These are phyloP conservation scores for Rhodinocichla rosea DNA, from an alignment of 2,113 vertebrate species.

Conservation along the genomic window DNA sequence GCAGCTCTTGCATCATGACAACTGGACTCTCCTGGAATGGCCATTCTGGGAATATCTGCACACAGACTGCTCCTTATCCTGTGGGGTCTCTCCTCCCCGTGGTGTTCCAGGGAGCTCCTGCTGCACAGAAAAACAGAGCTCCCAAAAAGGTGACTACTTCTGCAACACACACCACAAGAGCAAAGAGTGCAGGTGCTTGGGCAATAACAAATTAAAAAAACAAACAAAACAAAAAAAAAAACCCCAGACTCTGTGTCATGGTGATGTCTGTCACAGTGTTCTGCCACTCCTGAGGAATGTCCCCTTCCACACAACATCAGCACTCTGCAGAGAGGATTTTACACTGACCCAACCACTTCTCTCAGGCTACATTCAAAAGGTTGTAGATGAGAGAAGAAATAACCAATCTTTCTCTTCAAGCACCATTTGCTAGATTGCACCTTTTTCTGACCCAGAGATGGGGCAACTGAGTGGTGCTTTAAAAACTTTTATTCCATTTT, in stretches of 20 bases:
- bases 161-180: neutral
- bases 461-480: neutral
- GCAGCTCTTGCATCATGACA: neutral
- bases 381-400: neutral
- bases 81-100: rapidly evolving
- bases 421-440: neutral
- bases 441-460: neutral
- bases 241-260: neutral
- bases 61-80: neutral
- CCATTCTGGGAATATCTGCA: neutral
- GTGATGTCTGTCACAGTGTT: neutral
- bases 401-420: neutral
- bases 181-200: neutral
- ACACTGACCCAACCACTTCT: neutral
- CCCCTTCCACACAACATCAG: neutral
- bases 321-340: neutral
- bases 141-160: neutral
- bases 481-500: neutral
- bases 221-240: too few species aligned
- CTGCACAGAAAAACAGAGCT: neutral
- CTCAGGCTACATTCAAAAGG: neutral
- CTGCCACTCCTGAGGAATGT: neutral
- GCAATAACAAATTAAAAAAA: too few species aligned
- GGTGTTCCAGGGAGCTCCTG: neutral
- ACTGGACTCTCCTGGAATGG: neutral